These are phyloP conservation scores for Rhopalosiphum maidis DNA, from an alignment of 1,140 invertebrate species.

Conservation along the genomic window DNA sequence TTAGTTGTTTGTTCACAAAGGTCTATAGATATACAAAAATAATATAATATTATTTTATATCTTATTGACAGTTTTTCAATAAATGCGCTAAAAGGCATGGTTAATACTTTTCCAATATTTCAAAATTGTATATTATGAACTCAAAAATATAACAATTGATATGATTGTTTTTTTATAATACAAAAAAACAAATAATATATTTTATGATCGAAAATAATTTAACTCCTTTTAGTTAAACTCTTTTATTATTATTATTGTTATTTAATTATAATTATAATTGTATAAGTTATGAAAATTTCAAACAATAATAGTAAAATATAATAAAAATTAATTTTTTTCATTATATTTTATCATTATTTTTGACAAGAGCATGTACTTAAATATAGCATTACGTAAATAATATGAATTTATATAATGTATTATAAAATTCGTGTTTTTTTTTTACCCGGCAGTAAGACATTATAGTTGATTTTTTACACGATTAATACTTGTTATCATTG, in stretches of 20 bases:
- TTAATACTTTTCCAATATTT: background rate
- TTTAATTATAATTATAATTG: background rate
- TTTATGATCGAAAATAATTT: background rate
- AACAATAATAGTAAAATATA: background rate
- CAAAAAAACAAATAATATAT: background rate
- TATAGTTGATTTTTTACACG: conserved; percentile 13
- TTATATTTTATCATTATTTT: background rate
- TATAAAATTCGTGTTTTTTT: background rate
- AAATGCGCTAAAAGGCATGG: background rate
- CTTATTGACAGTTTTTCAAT: background rate
- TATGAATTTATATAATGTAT: background rate
- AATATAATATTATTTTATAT: conserved; percentile 3
- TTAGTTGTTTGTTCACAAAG: background rate
- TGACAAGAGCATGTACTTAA: background rate
- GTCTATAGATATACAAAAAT: background rate
- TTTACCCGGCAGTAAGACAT: background rate
- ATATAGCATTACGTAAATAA: background rate
- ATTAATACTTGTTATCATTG: conserved; percentile 26
- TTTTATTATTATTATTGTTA: background rate
- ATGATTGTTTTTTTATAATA: background rate
- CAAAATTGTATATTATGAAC: background rate
- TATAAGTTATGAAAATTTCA: background rate
- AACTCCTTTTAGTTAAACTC: background rate
- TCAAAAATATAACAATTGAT: background rate
- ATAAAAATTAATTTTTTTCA: background rate